These are phyloP conservation scores for Pheosia tremula DNA, from an alignment of 2,888 invertebrate species.

Conservation along the genomic window DNA sequence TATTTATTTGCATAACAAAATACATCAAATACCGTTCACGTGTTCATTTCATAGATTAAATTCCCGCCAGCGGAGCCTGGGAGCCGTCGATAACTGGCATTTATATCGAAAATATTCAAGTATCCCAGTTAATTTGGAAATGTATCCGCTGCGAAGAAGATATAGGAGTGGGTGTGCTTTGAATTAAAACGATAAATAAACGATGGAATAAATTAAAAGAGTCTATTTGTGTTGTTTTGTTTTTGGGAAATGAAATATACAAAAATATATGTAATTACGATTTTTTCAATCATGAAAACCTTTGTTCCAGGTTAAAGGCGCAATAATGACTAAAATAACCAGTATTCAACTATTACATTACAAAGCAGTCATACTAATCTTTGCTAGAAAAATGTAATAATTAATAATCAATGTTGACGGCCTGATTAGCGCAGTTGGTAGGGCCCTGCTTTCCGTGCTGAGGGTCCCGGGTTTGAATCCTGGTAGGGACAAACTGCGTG, in stretches of 20 bases:
- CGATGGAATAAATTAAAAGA: constrained; percentile 6
- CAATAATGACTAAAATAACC: too few relatives aligned
- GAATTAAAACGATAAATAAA: constrained; percentile 16
- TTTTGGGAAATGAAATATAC: not conserved
- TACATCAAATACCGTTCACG: constrained; percentile 41
- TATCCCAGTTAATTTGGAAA: constrained; percentile 50
- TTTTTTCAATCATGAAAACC: too few relatives aligned
- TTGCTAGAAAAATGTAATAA: too few relatives aligned
- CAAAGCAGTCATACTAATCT: too few relatives aligned
- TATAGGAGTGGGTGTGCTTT: constrained; percentile 16
- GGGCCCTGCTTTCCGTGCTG: too few relatives aligned
- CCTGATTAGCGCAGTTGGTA: too few relatives aligned
- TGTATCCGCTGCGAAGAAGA: constrained; percentile 25
- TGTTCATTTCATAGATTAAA: constrained; percentile 59
- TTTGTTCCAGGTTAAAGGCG: too few relatives aligned
- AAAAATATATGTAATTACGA: too few relatives aligned
- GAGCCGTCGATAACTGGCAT: constrained; percentile 61
- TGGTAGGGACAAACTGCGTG: too few relatives aligned
- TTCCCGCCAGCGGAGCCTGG: constrained; percentile 48
- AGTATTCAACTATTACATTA: too few relatives aligned
- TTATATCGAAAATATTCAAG: constrained; percentile 55
- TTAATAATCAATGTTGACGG: too few relatives aligned
- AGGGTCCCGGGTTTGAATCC: too few relatives aligned
- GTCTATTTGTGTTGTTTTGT: not conserved
- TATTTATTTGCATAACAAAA: constrained; percentile 26